A percentile compares a stretch with the other conserved stretches of the same genome.
Conservation (phyloP, 2,888 invertebrate genomes). For the Chymomyza amoena region DNA sequence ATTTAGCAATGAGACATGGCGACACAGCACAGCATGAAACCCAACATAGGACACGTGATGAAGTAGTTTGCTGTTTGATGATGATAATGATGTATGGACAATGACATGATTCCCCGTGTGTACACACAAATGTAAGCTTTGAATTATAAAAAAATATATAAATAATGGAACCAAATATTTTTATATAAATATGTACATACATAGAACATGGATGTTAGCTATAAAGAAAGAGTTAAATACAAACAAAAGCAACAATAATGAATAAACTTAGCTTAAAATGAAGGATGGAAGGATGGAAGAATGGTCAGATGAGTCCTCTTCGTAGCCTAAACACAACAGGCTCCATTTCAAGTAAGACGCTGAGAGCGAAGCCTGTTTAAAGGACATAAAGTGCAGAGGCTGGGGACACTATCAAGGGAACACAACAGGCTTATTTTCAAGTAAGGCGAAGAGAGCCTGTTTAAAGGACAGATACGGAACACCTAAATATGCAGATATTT, state of each 20-base stretch:
- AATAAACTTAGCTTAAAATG: conserved; percentile 4
- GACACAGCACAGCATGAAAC: background rate
- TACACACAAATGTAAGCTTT: conserved; percentile 14
- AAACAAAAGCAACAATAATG: conserved; percentile 30
- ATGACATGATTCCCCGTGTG: conserved; percentile 35
- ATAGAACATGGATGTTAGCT: background rate
- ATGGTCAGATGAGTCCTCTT: too few species aligned
- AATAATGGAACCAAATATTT: conserved; percentile 11
- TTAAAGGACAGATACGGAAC: too few species aligned
- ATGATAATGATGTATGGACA: conserved; percentile 20
- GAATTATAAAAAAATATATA: background rate
- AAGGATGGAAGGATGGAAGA: background rate
- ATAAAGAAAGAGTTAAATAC: conserved; percentile 5
- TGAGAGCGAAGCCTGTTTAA: too few species aligned
- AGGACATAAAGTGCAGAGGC: too few species aligned
- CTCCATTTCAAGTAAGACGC: too few species aligned
- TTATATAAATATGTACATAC: conserved; percentile 27
- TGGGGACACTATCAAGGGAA: too few species aligned
- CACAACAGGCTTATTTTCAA: too few species aligned
- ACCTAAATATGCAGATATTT: too few species aligned
- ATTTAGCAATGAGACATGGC: background rate
- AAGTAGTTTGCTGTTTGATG: conserved; percentile 8
- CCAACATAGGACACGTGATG: background rate
- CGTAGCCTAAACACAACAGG: too few species aligned
- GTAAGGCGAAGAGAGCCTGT: too few species aligned